Conservation (phyloP, 2,888 invertebrate species). For the Syrphus vitripennis region DNA sequence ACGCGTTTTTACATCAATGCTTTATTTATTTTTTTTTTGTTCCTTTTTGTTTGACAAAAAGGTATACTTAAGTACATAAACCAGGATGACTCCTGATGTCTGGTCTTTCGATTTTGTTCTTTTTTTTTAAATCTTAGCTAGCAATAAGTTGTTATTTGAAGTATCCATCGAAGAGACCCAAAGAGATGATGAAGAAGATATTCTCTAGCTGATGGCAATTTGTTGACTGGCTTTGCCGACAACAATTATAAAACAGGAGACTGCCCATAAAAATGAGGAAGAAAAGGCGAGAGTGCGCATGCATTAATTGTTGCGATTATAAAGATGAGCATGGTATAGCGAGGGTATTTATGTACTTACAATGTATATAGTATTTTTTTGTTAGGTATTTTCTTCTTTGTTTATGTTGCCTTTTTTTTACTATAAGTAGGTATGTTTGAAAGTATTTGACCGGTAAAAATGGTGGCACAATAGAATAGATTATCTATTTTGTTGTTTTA, state of each 20-base stretch:
- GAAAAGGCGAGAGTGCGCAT: conserved; percentile 64
- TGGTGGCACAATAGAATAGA: conserved; percentile 20
- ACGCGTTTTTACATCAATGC: conserved; percentile 25
- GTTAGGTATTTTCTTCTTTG: background rate
- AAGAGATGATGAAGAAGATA: conserved; percentile 44
- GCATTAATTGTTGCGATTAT: conserved; percentile 68
- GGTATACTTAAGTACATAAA: background rate
- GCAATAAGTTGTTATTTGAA: conserved; percentile 2
- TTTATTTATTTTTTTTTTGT: background rate
- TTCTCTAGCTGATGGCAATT: conserved; percentile 59
- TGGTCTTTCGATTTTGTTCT: conserved; percentile 6
- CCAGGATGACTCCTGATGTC: conserved; percentile 46
- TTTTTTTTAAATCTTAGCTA: conserved; percentile 7
- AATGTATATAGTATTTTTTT: conserved; percentile 27
- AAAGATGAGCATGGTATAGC: conserved; percentile 18
- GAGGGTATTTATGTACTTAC: conserved; percentile 39
- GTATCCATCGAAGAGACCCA: no score
- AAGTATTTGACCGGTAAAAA: conserved; percentile 53
- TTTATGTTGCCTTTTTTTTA: conserved; percentile 8
- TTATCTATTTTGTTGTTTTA: conserved; percentile 3
- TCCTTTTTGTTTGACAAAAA: background rate
- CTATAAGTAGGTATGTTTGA: no score
- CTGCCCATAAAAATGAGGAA: conserved; percentile 56
- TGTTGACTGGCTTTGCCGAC: conserved; percentile 53
- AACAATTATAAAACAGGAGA: conserved; percentile 66